Evolutionary conservation across 30 jellyfish, hydroid and myxozoan genomes (phyloP).

Genomic region (Sanderia malayensis): DNA sequence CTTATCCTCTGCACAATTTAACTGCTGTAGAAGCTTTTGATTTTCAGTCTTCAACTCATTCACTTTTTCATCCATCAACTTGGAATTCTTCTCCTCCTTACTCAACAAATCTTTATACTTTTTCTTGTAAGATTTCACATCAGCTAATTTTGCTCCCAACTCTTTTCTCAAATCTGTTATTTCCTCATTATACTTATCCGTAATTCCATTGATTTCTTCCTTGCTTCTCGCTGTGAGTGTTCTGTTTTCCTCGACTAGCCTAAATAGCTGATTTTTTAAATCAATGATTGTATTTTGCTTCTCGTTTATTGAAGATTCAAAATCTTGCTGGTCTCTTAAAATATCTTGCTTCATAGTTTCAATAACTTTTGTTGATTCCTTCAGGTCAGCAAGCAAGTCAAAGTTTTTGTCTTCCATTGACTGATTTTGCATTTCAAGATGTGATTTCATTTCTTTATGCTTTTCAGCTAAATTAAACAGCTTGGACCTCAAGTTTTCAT

Average conservation of each 20-base stretch:
- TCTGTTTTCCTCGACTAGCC: neutral
- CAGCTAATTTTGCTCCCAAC: neutral
- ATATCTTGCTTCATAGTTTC: neutral
- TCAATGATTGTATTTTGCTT: constrained; percentile 2
- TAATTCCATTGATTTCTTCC: neutral
- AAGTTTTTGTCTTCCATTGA: constrained; percentile 27
- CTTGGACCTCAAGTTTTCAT: constrained; percentile 30
- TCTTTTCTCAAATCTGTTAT: neutral
- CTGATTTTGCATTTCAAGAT: constrained; percentile 39
- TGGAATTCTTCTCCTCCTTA: neutral
- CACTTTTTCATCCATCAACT: neutral
- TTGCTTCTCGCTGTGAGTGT: neutral
- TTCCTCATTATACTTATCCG: neutral
- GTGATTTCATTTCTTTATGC: constrained; percentile 31
- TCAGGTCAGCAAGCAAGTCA: neutral
- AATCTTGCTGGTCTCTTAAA: neutral
- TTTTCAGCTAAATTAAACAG: constrained; percentile 26
- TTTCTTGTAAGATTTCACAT: neutral
- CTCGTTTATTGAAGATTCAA: neutral
- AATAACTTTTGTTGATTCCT: neutral
- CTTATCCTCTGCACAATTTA: neutral
- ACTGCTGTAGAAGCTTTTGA: neutral
- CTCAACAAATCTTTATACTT: neutral
- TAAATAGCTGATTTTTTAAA: neutral
- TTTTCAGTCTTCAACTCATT: neutral